Percentiles rank a stretch among this genome's conserved stretches.
phyloP scores from a whole-genome alignment of 2,888 invertebrate genomes.

The Drosophila quinaria region DNA sequence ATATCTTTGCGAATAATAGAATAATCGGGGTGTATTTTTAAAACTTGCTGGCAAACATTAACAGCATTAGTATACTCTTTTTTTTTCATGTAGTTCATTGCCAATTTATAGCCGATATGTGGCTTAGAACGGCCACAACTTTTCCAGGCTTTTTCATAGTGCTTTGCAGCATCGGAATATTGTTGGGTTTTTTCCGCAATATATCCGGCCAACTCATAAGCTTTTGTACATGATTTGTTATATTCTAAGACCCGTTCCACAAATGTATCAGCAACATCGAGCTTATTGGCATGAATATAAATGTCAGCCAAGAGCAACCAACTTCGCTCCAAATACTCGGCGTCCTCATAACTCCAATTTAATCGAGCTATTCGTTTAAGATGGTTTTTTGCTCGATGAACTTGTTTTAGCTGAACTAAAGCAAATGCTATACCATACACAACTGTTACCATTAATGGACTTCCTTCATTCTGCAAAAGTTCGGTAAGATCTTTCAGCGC shows the following conservation, averaged over 20 bases:
- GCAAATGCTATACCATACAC: constrained; percentile 94
- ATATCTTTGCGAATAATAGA: constrained; percentile 97
- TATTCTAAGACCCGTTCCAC: constrained; percentile 92
- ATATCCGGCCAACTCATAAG: constrained; percentile 93
- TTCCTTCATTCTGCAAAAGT: constrained; percentile 90
- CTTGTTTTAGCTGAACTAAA: constrained; percentile 93
- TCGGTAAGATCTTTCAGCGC: constrained; percentile 92
- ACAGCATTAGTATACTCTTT: constrained; percentile 96
- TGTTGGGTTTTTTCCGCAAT: constrained; percentile 97
- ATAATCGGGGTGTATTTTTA: constrained; percentile 94
- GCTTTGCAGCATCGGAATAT: constrained; percentile 93
- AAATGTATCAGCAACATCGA: constrained; percentile 94
- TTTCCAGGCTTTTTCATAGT: constrained; percentile 94
- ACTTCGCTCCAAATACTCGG: constrained; percentile 97
- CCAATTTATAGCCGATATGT: constrained; percentile 95
- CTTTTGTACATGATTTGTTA: constrained; percentile 95
- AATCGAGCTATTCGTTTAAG: constrained; percentile 94
- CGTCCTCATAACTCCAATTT: constrained; percentile 97
- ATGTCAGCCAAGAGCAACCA: constrained; percentile 98
- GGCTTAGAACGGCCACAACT: constrained; percentile 93
- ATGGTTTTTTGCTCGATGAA: constrained; percentile 96
- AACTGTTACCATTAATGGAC: constrained; percentile 93
- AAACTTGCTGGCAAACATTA: constrained; percentile 94
- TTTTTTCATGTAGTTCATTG: constrained; percentile 95
- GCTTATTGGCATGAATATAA: constrained; percentile 93